phyloP scores from a whole-genome alignment of 2,888 invertebrate genomes.

The Brachyptera putata region DNA sequence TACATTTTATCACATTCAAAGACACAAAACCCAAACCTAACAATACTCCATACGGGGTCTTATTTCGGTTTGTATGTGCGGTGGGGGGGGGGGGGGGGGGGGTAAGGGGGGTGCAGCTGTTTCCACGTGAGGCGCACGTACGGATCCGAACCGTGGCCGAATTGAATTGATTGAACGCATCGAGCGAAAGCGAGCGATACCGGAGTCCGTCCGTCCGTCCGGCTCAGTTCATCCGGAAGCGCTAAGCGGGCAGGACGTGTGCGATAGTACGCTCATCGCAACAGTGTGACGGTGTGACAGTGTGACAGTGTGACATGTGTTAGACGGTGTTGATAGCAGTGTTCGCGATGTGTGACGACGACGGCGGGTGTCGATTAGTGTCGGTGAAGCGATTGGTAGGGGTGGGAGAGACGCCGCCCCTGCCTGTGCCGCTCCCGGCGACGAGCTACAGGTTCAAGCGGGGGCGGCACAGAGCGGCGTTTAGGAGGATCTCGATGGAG shows the following conservation, averaged over 20 bases:
- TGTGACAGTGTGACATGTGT: not conserved
- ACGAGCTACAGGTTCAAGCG: slow-evolving; percentile 28
- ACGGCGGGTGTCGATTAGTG: slow-evolving; percentile 31
- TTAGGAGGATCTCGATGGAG: slow-evolving; percentile 43
- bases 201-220: not conserved
- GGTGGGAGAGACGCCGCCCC: slow-evolving; percentile 12
- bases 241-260: not conserved
- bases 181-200: slow-evolving; percentile 9
- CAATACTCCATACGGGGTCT: no score
- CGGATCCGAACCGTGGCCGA: not conserved
- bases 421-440: slow-evolving; percentile 6
- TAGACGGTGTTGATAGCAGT: no score
- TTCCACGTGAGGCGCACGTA: slow-evolving; percentile 1
- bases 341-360: slow-evolving; percentile 25
- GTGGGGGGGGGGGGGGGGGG: no score
- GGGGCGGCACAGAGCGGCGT: slow-evolving; percentile 43
- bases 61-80: no score
- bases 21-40: no score
- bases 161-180: slow-evolving; percentile 13
- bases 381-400: slow-evolving; percentile 29
- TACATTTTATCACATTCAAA: no score
- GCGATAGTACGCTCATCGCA: not conserved
- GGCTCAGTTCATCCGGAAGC: slow-evolving; percentile 12
- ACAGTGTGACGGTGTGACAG: no score
- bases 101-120: slow-evolving; percentile 14